Evolutionary conservation across 2,113 vertebrate genomes (phyloP).

Genomic region (Bambusicola thoracicus): DNA sequence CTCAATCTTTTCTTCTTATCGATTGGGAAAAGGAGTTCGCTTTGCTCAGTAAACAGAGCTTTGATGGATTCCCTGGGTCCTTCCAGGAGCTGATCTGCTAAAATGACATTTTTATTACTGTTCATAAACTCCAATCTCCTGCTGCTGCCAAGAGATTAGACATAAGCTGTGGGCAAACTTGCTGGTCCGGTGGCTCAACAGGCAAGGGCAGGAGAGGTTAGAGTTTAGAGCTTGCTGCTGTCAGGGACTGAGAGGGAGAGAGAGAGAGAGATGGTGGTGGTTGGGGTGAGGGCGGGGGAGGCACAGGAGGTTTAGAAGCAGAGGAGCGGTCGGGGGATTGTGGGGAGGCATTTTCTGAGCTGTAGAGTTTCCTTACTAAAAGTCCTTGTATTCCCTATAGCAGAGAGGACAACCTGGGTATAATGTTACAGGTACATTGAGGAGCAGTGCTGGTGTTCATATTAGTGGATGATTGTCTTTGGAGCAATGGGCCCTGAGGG

Average conservation of each 20-base stretch:
- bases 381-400: constrained; percentile 40
- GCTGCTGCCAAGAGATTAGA: constrained; percentile 90
- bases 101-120: constrained; percentile 99
- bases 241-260: neutral
- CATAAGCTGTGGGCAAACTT: constrained; percentile 98
- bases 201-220: constrained; percentile 66
- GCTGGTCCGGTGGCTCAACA: constrained; percentile 76
- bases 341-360: constrained; percentile 25
- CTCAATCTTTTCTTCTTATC: constrained; percentile 78
- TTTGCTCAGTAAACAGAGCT: constrained; percentile 92
- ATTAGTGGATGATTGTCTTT: constrained; percentile 63
- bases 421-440: neutral
- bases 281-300: neutral
- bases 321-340: constrained; percentile 20
- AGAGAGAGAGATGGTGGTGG: neutral
- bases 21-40: constrained; percentile 84
- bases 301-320: neutral
- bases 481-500: constrained; percentile 71
- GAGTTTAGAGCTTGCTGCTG: constrained; percentile 14
- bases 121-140: constrained; percentile 97
- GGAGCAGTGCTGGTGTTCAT: constrained; percentile 13
- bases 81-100: constrained; percentile 88
- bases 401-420: constrained; percentile 24
- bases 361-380: neutral
- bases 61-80: constrained; percentile 85